phyloP scores from a whole-genome alignment of 2,888 invertebrate genomes.

The Drosophila kuntzei region DNA sequence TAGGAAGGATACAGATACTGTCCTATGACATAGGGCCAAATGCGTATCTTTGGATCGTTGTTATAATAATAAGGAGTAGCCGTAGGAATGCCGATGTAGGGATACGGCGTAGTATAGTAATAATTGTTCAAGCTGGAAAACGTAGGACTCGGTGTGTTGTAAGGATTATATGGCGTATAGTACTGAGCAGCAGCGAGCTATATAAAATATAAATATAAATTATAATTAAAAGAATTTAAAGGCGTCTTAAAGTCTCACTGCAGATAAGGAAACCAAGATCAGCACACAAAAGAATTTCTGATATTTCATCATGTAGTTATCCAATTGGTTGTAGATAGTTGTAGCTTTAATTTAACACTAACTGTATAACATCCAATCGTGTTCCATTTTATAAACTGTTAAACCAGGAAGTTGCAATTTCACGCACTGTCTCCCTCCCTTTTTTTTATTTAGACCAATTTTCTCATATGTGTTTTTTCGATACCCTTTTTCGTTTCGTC shows the following conservation, averaged over 20 bases:
- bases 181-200: slow-evolving; percentile 60
- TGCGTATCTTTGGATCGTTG: slow-evolving; percentile 52
- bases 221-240: background rate
- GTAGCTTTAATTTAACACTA: slow-evolving; percentile 41
- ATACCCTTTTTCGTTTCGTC: slow-evolving; percentile 62
- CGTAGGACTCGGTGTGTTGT: slow-evolving; percentile 65
- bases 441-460: slow-evolving; percentile 14
- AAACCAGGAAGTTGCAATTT: slow-evolving; percentile 57
- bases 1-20: slow-evolving; percentile 73
- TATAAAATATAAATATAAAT: background rate
- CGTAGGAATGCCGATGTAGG: slow-evolving; percentile 47
- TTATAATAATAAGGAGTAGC: slow-evolving; percentile 27
- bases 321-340: slow-evolving; percentile 20
- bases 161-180: slow-evolving; percentile 69
- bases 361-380: slow-evolving; percentile 13
- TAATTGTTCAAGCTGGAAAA: slow-evolving; percentile 72
- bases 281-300: slow-evolving; percentile 27
- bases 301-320: slow-evolving; percentile 40
- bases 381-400: slow-evolving; percentile 56
- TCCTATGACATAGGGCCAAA: slow-evolving; percentile 80
- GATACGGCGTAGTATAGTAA: slow-evolving; percentile 55
- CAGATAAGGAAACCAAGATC: slow-evolving; percentile 31
- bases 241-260: slow-evolving; percentile 13
- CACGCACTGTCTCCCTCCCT: slow-evolving; percentile 54
- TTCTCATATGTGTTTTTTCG: slow-evolving; percentile 25